Evolutionary conservation across 2,888 invertebrate species (phyloP).

Genomic region (Dicycla oo): DNA sequence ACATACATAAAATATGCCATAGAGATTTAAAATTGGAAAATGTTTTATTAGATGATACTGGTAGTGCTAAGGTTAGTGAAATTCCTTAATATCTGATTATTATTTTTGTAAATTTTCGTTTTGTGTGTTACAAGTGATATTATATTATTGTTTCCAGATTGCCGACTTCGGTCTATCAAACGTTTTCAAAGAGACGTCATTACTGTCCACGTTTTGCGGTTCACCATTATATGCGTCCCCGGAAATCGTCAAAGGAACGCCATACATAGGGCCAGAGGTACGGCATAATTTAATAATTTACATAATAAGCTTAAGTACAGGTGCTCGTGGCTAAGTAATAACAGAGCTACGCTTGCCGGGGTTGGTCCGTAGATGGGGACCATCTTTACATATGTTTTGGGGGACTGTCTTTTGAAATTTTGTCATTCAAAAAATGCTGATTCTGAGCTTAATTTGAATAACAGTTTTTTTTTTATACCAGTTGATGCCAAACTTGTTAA

Average conservation of each 20-base stretch:
- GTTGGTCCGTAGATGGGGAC: too few species aligned
- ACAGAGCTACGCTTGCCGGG: too few species aligned
- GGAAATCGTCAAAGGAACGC: conserved; percentile 99
- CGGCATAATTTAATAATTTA: conserved; percentile 18
- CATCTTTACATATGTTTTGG: too few species aligned
- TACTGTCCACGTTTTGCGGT: conserved; percentile 98
- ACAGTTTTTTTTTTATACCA: neutral
- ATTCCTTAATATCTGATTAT: neutral
- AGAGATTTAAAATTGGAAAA: conserved; percentile 98
- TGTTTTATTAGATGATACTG: conserved; percentile 97
- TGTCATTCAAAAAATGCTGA: too few species aligned
- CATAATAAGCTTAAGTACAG: conserved; percentile 2
- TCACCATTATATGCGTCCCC: conserved; percentile 99
- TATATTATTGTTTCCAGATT: conserved; percentile 91
- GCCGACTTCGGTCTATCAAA: conserved; percentile 99
- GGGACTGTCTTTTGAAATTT: too few species aligned
- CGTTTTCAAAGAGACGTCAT: conserved; percentile 96
- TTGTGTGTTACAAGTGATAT: neutral
- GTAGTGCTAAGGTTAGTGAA: conserved; percentile 96
- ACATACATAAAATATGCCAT: conserved; percentile 99
- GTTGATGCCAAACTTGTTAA: neutral
- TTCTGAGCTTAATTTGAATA: too few species aligned
- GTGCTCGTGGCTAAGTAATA: too few species aligned
- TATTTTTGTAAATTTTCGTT: neutral
- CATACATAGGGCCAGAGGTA: conserved; percentile 99